Evolutionary conservation across 2,888 invertebrate species (phyloP), one percentile per base, ranked within the genome.

Genomic region (Xestobium rufovillosum): DNA sequence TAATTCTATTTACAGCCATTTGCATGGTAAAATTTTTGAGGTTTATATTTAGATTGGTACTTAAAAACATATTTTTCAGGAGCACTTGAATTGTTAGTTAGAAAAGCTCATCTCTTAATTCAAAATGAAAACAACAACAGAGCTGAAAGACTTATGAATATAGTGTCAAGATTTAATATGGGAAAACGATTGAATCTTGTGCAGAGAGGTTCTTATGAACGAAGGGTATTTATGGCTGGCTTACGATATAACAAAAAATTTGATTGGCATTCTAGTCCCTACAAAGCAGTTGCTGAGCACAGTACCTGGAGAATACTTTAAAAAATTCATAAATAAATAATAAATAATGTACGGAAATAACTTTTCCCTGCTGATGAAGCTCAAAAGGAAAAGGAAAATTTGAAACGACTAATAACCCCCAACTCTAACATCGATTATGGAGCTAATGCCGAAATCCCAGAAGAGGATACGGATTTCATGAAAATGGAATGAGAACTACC

Each of bases 121-220:
- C 36, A 37, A 26, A 43, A 44, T 29, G 42, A 46, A 32, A 48
- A 42, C 17, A 46, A 44, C 13, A 48, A 44, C 26, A 14, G 41
- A n/a, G 35, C 43, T 8, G 42, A 44, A 34, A 23, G 36, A 14
- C 32, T 48, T 4, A 46, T 43, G 43, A 39, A 38, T 31, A 32
- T 46, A 3, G 36, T 45, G 12, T 38, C 45, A 8, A 15, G 41
- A 30, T 48, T 44, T 34, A 48, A 45, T 36, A 23, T 14, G 16
- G 44, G 44, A 3, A 48, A 46, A 31, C 15, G 45, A 19, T 13
- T 48, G 15, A 48, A 48, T 46, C 45, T 3, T 48, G 36, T 26
- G n/a, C n/a, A n/a, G n/a, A n/a, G n/a, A n/a, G n/a, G n/a, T n/a
- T n/a, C n/a, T n/a, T n/a, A n/a, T n/a, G 31, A 44, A 36, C 38